A percentile compares a stretch with the other conserved stretches of the same genome.
Conservation (phyloP, 1,140 invertebrate species). For the Ceratina australensis region DNA sequence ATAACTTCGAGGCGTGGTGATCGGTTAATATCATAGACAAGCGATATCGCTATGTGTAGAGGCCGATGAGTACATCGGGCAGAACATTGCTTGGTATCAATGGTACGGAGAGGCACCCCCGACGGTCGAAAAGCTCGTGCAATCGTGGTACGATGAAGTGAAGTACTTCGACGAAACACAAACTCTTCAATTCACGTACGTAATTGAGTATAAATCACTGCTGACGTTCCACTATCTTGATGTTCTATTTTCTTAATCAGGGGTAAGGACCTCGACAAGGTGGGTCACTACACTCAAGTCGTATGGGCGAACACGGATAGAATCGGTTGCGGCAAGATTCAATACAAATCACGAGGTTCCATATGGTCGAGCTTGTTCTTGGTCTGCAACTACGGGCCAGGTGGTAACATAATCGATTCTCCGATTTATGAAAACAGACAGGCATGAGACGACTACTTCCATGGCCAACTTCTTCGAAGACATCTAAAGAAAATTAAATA, state of each 20-base stretch:
- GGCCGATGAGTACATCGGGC: slow-evolving; percentile 38
- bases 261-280: background rate
- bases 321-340: slow-evolving; percentile 70
- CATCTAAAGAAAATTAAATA: no score
- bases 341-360: slow-evolving; percentile 24
- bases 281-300: slow-evolving; percentile 56
- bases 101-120: background rate
- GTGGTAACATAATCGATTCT: slow-evolving; percentile 65
- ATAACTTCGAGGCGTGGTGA: no score
- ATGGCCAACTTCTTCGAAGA: no score
- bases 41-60: no score
- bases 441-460: background rate
- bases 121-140: slow-evolving; percentile 9
- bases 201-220: background rate
- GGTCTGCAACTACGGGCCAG: slow-evolving; percentile 78
- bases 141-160: slow-evolving; percentile 63
- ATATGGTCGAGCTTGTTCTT: slow-evolving; percentile 39
- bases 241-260: background rate
- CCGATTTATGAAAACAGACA: slow-evolving; percentile 47
- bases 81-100: slow-evolving; percentile 50
- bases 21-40: no score
- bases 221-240: background rate
- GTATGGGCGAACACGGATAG: slow-evolving; percentile 70
- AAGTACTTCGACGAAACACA: background rate
- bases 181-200: slow-evolving; percentile 17